Evolutionary conservation across 2,797 vertebrate genomes (phyloP), one percentile per base, ranked within the genome.

Genomic region (Acanthurus tractus): DNA sequence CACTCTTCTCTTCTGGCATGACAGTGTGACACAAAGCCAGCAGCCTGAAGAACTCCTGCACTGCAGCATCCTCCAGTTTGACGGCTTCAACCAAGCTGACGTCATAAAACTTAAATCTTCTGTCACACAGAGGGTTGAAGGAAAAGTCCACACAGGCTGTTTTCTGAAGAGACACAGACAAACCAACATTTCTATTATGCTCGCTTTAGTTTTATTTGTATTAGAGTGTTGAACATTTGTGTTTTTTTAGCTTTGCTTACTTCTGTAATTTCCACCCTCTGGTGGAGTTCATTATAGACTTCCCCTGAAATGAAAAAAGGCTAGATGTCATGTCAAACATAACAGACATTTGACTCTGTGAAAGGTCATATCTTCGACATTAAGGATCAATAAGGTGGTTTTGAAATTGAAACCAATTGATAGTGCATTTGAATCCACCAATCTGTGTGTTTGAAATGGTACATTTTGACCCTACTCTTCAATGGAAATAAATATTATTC

Each of bases 1-100:
- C 95, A 0, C 20, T 95, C 88, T 96, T 97, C 87, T 98, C 97
- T 86, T 98, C 97, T 0, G 96, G 96, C 97, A 97, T 98, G 80
- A 97, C 97, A 0, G 97, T 98, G 87, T 98, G 97, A 81, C 97
- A 98, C 58, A 98, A 90, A 0, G 97, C 96, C 42, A 98, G 95
- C 79, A 98, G 94, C 5, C 97, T 95, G 88, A 98, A 97, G 90
- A 98, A 98, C 85, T 98, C 97, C 0, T 97, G 96, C 1, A 93
- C 95, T 0, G 92, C 91, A 1, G 92, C 89, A 42, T 97, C 94
- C 9, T 96, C 95, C 79, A 93, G 82, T 78, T 95, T 96, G 17
- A 98, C 92, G 0, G 96, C 96, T 80, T 97, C 96, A 69, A 97
- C 82, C 42, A 98, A 94, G 22, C 89, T 93, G n/a, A 87, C 25